phyloP scores from a whole-genome alignment of 2,113 vertebrate species.

The Hyperoodon ampullatus region DNA sequence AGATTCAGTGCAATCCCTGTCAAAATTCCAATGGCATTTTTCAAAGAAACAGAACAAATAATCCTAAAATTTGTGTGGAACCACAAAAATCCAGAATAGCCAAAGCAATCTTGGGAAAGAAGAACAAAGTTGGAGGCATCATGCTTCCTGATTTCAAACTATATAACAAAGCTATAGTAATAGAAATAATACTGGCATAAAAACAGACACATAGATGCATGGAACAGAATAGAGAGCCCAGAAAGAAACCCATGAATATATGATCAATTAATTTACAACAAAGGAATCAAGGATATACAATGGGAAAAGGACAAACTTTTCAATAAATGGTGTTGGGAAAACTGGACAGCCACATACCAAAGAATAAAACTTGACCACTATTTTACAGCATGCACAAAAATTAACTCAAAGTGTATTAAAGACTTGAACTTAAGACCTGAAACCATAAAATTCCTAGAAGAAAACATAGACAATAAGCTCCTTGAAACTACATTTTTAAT shows the following conservation, averaged over 20 bases:
- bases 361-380: no score
- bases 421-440: background rate
- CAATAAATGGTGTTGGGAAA: background rate
- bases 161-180: background rate
- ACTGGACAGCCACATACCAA: no score
- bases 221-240: background rate
- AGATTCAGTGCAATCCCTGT: background rate
- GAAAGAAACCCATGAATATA: background rate
- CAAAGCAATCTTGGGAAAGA: background rate
- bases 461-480: background rate
- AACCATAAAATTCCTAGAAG: background rate
- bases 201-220: background rate
- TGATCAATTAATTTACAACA: background rate
- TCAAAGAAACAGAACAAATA: background rate
- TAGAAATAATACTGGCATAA: background rate
- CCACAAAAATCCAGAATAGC: background rate
- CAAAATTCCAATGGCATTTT: background rate
- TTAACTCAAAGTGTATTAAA: background rate
- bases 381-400: no score
- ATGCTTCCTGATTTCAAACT: background rate
- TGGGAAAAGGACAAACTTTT: background rate
- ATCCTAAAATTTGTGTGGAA: background rate
- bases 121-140: background rate
- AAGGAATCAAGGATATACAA: background rate
- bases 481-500: conserved; percentile 19